Evolutionary conservation across 2,888 invertebrate species (phyloP).

Genomic region (Pardosa pseudoannulata): DNA sequence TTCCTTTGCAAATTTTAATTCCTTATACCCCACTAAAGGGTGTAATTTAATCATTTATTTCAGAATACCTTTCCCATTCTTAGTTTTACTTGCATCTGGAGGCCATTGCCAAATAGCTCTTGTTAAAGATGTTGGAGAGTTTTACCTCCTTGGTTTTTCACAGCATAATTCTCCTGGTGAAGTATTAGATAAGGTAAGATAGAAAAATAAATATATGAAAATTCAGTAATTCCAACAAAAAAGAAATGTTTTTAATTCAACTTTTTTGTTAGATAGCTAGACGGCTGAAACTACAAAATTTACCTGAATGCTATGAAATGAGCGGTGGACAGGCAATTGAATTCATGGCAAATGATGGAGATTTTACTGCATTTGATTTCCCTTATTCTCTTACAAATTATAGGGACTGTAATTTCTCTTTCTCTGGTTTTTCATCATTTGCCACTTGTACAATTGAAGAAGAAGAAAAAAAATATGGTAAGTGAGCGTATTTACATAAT

Average conservation of each 20-base stretch:
- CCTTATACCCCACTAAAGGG: no score
- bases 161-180: conserved; percentile 95
- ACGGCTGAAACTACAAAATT: conserved; percentile 87
- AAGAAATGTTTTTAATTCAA: not conserved
- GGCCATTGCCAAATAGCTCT: conserved; percentile 85
- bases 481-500: no score
- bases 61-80: conserved; percentile 84
- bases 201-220: not conserved
- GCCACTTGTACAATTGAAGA: conserved; percentile 80
- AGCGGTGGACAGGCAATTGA: conserved; percentile 93
- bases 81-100: conserved; percentile 93
- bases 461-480: conserved; percentile 82
- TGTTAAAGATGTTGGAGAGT: conserved; percentile 82
- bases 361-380: conserved; percentile 83
- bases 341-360: conserved; percentile 82
- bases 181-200: conserved; percentile 89
- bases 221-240: no score
- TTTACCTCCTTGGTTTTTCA: conserved; percentile 87
- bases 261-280: conserved; percentile 83
- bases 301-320: conserved; percentile 84
- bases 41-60: conserved; percentile 8
- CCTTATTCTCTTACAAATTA: conserved; percentile 82
- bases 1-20: no score
- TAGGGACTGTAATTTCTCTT: conserved; percentile 93
- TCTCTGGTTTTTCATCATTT: conserved; percentile 87